Base-by-base conservation (phyloP, 2,113 vertebrate species). In the Anguilla japonica region DNA sequence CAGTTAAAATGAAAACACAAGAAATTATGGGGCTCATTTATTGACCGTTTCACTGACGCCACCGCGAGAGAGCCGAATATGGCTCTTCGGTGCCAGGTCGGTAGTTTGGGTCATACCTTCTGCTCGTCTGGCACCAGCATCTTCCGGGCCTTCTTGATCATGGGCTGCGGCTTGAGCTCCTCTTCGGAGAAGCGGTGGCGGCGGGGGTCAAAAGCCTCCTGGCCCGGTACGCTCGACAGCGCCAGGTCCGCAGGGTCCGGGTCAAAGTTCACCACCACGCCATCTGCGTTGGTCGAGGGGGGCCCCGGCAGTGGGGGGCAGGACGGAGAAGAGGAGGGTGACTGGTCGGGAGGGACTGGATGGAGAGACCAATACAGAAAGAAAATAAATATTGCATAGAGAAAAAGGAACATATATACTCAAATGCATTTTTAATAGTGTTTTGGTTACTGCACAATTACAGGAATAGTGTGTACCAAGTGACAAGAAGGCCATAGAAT, bases 91-190 rank as follows among this genome's bases (percentile, higher is more conserved):
- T 71, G 26, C 26, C 26, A 75, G 26, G n/a, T 34, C 34, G 71
- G n/a, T 9, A n/a, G 9, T 34, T 2, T n/a, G 87, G 89, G 88
- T 85, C 89, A 83, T 95, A 98, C 97, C 97, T 98, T 98, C 94
- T 97, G 97, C 50, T 97, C 96, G 0, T 97, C 92, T 0, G 97
- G 97, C 53, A 97, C 97, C 90, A 97, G 95, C 93, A 97, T 97
- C 92, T 98, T 98, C 75, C 97, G 94, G 0, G 97, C 97, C 91
- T 98, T 98, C 93, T 98, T 98, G 95, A 96, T 96, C 95, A 96
- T 96, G 7, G 95, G 95, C 91, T 96, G 95, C 8, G 95, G 95
- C 3, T 96, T 97, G 43, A 98, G 96, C 89, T 98, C 97, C 63
- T 98, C 96, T 0, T 98, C 97, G 0, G 94, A 93, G 92, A 98